phyloP scores from a whole-genome alignment of 2,797 vertebrate species.

The Muscicapa comitata region DNA sequence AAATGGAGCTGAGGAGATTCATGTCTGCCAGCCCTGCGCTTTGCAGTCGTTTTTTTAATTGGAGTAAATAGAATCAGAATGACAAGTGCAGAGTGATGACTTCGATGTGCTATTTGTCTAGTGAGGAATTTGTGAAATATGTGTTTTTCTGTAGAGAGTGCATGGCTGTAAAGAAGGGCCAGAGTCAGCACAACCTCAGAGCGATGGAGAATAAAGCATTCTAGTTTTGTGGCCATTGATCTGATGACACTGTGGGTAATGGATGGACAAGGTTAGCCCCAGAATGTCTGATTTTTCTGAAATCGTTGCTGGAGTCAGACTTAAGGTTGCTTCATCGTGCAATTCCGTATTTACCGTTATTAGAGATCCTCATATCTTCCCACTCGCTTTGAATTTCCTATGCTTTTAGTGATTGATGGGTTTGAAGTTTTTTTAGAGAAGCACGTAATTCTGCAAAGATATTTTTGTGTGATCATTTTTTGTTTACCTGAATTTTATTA shows the following conservation, averaged over 20 bases:
- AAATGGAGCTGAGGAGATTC: not conserved
- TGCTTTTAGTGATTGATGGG: constrained; percentile 11
- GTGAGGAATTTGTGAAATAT: constrained; percentile 62
- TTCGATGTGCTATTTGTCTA: constrained; percentile 53
- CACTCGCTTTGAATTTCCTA: constrained; percentile 25
- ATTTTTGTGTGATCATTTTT: constrained; percentile 28
- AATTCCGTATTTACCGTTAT: constrained; percentile 19
- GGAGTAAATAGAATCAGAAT: constrained; percentile 36
- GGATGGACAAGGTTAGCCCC: constrained; percentile 62
- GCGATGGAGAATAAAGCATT: constrained; percentile 63
- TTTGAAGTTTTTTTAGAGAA: constrained; percentile 5
- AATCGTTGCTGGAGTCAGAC: constrained; percentile 53
- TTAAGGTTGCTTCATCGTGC: constrained; percentile 29
- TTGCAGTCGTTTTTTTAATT: constrained; percentile 38
- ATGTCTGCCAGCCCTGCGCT: constrained; percentile 14
- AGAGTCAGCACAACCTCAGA: constrained; percentile 65
- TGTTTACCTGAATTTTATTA: constrained; percentile 33
- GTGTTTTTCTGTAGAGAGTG: constrained; percentile 60
- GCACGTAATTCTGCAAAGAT: constrained; percentile 4
- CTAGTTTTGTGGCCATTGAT: constrained; percentile 68
- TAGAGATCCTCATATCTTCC: not conserved
- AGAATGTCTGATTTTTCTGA: constrained; percentile 64
- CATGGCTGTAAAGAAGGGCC: constrained; percentile 64
- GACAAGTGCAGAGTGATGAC: constrained; percentile 41
- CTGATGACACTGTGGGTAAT: constrained; percentile 65